Base-by-base conservation (phyloP, 2,113 vertebrate genomes). In the Leuciscus idus region DNA sequence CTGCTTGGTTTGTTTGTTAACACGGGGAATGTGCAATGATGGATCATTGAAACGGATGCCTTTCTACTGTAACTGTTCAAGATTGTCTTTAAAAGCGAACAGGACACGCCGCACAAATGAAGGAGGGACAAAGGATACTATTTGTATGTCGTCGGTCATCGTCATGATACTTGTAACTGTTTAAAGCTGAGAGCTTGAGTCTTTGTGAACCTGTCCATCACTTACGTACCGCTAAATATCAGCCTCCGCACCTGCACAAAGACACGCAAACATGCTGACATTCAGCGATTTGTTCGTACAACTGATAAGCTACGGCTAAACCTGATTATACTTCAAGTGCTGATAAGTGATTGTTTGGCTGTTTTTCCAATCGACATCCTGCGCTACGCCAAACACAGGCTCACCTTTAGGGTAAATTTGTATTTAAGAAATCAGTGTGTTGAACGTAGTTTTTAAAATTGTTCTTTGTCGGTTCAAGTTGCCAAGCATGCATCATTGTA, bases 21-120 rank as follows among this genome's bases (percentile, higher is more conserved):
- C 87, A 7, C 94, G 95, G 94, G 93, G 94, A 94, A 95, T 93
- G 97, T 98, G 97, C 97, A 97, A 97, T 97, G 97, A 96, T 83
- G 83, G 80, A 96, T 96, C 95, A 94, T 94, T 95, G 92, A 95
- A 90, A 76, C 90, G 94, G 95, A 94, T 94, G 94, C 90, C 90
- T 90, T 87, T 93, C 90, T 92, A 92, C 94, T 93, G 91, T 91
- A 92, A 86, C 52, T 90, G 68, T n/a, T 87, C 26, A 36, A 86
- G 81, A 89, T 87, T 86, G 87, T 87, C 86, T 89, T 90, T 68
- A 10, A 43, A 66, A 89, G 88, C 55, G 57, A 90, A 94, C 92
- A 39, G n/a, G 81, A 85, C 81, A 52, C n/a, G 68, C 39, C 8
- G 36, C 33, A 59, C 66, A 81, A 17, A 17, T 21, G 28, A 61